Conservation (phyloP, 2,888 invertebrate species). For the Osmoderma eremita region DNA sequence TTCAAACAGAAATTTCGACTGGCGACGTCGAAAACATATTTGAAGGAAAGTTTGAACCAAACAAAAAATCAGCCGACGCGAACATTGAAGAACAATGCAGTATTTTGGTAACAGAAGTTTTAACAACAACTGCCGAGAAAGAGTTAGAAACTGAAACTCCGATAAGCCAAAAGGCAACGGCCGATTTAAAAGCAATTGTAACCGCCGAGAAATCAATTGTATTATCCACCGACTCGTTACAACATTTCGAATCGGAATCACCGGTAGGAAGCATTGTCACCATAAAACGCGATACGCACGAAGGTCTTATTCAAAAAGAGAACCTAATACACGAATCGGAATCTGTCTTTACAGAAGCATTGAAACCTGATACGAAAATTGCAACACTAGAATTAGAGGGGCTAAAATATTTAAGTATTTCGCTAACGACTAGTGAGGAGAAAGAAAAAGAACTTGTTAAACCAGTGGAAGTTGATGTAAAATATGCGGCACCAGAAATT, state of each 20-base stretch:
- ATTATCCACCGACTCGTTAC: slow-evolving; percentile 41
- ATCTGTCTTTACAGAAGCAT: slow-evolving; percentile 56
- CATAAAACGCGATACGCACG: slow-evolving; percentile 60
- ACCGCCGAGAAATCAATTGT: slow-evolving; percentile 44
- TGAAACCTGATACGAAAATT: slow-evolving; percentile 56
- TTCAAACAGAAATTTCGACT: slow-evolving; percentile 60
- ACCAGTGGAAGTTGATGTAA: slow-evolving; percentile 60
- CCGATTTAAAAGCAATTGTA: slow-evolving; percentile 46
- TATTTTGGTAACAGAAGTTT: slow-evolving; percentile 60
- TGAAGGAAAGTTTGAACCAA: slow-evolving; percentile 62
- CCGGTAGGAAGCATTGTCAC: slow-evolving; percentile 55
- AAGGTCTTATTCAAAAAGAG: slow-evolving; percentile 62
- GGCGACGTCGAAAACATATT: slow-evolving; percentile 65
- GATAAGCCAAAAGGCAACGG: slow-evolving; percentile 46
- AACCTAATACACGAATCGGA: slow-evolving; percentile 65
- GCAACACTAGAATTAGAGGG: slow-evolving; percentile 62
- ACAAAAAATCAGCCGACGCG: slow-evolving; percentile 66
- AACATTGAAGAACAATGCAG: slow-evolving; percentile 68
- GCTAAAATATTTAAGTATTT: slow-evolving; percentile 61
- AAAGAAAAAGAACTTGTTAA: slow-evolving; percentile 58
- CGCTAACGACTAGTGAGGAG: slow-evolving; percentile 53
- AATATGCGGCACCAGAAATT: slow-evolving; percentile 62
- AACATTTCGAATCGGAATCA: slow-evolving; percentile 52
- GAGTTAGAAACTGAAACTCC: slow-evolving; percentile 42
- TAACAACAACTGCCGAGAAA: slow-evolving; percentile 46